Conservation (phyloP, 2,113 vertebrate species). For the Hystrix cristata region DNA sequence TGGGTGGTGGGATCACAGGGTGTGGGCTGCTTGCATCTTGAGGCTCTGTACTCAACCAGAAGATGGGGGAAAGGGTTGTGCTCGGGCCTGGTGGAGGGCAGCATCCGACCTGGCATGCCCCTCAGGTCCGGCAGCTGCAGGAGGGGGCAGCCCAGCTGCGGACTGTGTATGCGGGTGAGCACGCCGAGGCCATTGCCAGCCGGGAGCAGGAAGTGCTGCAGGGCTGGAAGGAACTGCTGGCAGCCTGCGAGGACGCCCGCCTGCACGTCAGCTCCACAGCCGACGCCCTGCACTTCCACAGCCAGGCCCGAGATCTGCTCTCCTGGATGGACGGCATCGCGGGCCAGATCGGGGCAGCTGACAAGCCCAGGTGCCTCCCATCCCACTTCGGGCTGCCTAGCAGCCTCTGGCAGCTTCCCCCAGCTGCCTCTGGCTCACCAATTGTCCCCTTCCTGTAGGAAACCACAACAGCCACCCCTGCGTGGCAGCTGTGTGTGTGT, state of each 20-base stretch:
- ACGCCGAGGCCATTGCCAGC: slow-evolving; percentile 94
- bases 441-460: not conserved
- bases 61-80: not conserved
- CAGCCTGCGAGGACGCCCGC: slow-evolving; percentile 94
- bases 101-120: not conserved
- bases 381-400: not conserved
- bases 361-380: slow-evolving; percentile 94
- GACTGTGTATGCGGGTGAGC: slow-evolving; percentile 96
- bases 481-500: not conserved
- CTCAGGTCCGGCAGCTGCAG: slow-evolving; percentile 95
- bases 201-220: slow-evolving; percentile 95
- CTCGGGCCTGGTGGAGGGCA: not conserved
- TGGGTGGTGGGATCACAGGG: not conserved
- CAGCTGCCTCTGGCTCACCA: not conserved
- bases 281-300: slow-evolving; percentile 94
- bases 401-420: not conserved
- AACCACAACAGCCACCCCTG: not conserved
- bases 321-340: slow-evolving; percentile 97
- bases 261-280: slow-evolving; percentile 95
- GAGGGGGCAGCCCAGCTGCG: slow-evolving; percentile 96
- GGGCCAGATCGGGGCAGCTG: slow-evolving; percentile 94
- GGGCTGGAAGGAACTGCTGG: slow-evolving; percentile 95
- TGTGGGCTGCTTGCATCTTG: not conserved
- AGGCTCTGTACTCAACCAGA: not conserved
- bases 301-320: slow-evolving; percentile 93